Evolutionary conservation across 2,113 vertebrate genomes (phyloP).

Genomic region (Corythornis cristatus): DNA sequence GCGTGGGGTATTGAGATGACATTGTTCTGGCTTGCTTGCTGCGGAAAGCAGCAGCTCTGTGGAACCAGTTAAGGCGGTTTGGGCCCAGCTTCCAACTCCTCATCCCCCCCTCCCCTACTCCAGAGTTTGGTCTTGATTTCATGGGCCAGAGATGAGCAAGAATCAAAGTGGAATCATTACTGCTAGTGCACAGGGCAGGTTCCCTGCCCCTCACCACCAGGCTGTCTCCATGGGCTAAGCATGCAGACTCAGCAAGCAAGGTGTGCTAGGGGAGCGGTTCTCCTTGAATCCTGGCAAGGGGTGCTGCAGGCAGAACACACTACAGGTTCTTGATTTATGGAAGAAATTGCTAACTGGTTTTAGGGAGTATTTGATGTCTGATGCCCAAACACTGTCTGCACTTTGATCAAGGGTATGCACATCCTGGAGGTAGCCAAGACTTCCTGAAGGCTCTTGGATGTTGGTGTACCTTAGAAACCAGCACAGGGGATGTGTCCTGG

Average conservation of each 20-base stretch:
- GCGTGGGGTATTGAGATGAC: slow-evolving; percentile 67
- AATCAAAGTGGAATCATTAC: slow-evolving; percentile 50
- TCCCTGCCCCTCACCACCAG: background rate
- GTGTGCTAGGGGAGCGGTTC: background rate
- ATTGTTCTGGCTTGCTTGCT: slow-evolving; percentile 72
- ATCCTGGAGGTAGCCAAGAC: background rate
- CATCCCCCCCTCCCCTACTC: background rate
- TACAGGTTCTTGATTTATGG: background rate
- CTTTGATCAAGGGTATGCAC: background rate
- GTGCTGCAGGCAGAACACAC: background rate
- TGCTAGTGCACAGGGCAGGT: background rate
- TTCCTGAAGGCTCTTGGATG: background rate
- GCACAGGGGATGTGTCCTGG: background rate
- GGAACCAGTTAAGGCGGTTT: slow-evolving; percentile 68
- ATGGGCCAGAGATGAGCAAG: slow-evolving; percentile 46
- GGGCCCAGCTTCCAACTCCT: slow-evolving; percentile 29
- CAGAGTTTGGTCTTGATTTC: slow-evolving; percentile 48
- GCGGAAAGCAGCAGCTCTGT: slow-evolving; percentile 56
- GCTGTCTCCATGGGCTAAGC: background rate
- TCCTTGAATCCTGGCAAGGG: background rate
- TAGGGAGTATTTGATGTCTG: background rate
- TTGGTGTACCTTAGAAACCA: background rate
- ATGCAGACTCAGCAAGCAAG: fast-evolving
- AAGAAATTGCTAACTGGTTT: background rate
- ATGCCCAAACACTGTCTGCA: background rate